Evolutionary conservation across 1,140 invertebrate genomes (phyloP), one percentile per base, ranked within the genome.

Genomic region (Drosophila teissieri): DNA sequence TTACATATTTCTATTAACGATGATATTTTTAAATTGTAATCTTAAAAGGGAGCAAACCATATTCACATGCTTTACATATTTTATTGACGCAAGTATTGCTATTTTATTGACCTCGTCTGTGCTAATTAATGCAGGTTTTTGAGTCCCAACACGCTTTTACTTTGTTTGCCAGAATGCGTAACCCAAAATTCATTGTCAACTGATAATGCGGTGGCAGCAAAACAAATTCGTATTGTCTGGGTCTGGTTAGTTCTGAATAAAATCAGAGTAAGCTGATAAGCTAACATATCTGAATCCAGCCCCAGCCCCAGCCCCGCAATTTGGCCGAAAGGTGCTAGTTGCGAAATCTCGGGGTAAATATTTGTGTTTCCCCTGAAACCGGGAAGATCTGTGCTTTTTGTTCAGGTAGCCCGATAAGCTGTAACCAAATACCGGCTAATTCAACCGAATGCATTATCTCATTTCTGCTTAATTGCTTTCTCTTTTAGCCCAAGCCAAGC

Each of bases 401-500:
- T 31, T 17, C 52, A 31, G 46, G 48, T 64, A 75, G 58, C 19
- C n/a, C 10, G 64, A 70, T 72, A 72, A 72, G 68, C 65, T 70
- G 68, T 72, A 72, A 72, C 68, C 65, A 70, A 70, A 72, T 70
- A 72, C 68, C 34, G 51, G 65, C 34, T 70, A 57, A 70, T 72
- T 72, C 65, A 57, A 39, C 15, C 65, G 36, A 72, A 69, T 51
- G 54, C 42, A 70, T 70, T 70, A 70, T 48, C 68, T 72, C 42
- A 55, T 69, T 80, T 80, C 54, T 55, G 24, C 63, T 65, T 83
- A 73, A 79, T 79, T 88, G 68, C 61, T 76, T 80, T 49, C 60
- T 77, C 56, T 64, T 86, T 69, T 63, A 88, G 83, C 79, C 42
- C 55, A 73, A 69, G 79, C 75, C 79, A 88, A 89, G 45, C 84